These are phyloP conservation scores for Zosterops pallidus DNA, from an alignment of 2,113 vertebrate species.

Conservation along the genomic window DNA sequence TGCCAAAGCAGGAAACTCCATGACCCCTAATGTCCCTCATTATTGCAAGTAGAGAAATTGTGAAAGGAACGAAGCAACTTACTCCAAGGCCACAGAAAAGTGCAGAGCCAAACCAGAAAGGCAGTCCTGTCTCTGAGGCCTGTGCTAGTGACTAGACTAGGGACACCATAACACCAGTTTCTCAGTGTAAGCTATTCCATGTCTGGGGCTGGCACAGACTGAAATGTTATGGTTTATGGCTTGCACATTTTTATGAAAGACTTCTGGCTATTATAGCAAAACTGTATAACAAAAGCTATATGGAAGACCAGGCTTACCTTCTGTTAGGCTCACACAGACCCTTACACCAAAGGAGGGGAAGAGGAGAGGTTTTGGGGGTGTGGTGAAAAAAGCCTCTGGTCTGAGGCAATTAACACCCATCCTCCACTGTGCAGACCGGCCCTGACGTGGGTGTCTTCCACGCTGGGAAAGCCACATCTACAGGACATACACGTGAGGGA, in stretches of 20 bases:
- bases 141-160: neutral
- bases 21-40: fast-evolving
- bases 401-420: neutral
- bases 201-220: neutral
- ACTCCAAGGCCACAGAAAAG: neutral
- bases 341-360: neutral
- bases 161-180: neutral
- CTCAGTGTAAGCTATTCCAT: neutral
- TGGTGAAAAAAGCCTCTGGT: neutral
- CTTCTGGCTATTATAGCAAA: neutral
- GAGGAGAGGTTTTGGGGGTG: neutral
- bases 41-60: neutral
- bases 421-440: neutral
- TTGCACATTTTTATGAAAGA: neutral
- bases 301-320: neutral
- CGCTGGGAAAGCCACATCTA: neutral
- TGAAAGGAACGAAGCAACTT: neutral
- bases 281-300: neutral
- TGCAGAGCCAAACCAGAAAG: neutral
- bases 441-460: neutral
- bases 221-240: neutral
- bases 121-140: neutral
- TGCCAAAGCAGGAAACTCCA: neutral
- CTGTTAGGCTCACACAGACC: neutral
- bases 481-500: neutral